These are phyloP conservation scores for Acropternis orthonyx DNA, from an alignment of 2,797 vertebrate species.

Conservation along the genomic window DNA sequence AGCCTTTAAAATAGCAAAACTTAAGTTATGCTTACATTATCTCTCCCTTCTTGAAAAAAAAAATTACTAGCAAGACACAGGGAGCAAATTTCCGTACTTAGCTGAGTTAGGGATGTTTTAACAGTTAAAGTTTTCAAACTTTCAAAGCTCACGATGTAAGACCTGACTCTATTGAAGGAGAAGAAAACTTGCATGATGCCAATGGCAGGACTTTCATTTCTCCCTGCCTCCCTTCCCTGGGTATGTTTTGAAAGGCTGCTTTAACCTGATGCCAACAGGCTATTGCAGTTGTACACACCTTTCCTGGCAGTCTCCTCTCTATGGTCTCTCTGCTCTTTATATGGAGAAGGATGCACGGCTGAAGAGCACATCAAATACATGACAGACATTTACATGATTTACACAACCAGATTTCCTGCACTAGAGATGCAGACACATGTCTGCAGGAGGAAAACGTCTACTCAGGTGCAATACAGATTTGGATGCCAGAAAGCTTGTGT, in stretches of 20 bases:
- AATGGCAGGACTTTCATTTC: not conserved
- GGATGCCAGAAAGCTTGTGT: not conserved
- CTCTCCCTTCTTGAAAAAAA: not conserved
- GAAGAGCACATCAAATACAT: not conserved
- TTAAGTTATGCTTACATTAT: not conserved
- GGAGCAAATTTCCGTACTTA: not conserved
- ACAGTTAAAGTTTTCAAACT: not conserved
- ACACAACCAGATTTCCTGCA: not conserved
- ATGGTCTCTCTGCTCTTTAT: rapidly evolving
- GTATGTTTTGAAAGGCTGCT: not conserved
- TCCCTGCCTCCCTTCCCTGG: not conserved
- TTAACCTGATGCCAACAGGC: not conserved
- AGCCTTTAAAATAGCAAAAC: not conserved
- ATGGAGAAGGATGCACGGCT: not conserved
- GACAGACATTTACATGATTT: not conserved
- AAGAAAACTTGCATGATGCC: not conserved
- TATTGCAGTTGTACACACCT: not conserved
- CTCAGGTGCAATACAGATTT: not conserved
- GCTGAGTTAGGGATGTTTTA: not conserved
- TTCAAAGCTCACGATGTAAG: not conserved
- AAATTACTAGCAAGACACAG: not conserved
- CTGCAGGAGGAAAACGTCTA: not conserved
- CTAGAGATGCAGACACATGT: not conserved
- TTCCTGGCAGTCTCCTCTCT: not conserved
- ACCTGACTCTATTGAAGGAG: not conserved